Conservation (phyloP, 1,140 invertebrate genomes). For the Bradysia coprophila region DNA sequence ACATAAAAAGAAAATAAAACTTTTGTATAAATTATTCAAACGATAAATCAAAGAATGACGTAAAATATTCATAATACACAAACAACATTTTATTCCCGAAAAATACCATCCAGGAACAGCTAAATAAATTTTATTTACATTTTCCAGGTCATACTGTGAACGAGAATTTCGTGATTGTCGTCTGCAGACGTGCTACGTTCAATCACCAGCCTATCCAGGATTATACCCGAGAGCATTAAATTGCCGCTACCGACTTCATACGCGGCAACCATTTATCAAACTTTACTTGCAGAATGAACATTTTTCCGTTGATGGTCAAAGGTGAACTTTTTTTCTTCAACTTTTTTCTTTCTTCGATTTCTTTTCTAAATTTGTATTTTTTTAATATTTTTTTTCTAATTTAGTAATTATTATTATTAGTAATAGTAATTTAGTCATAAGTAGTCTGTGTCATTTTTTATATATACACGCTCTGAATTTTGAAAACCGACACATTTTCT, state of each 20-base stretch:
- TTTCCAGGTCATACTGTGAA: constrained; percentile 65
- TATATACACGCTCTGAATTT: no score
- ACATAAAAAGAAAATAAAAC: no score
- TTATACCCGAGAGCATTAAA: constrained; percentile 77
- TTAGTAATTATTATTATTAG: not conserved
- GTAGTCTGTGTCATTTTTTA: no score
- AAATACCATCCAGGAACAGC: no score
- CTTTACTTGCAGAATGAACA: constrained; percentile 84
- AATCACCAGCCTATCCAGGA: constrained; percentile 80
- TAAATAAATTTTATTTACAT: constrained; percentile 4
- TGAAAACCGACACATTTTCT: no score
- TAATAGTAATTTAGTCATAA: constrained; percentile 1
- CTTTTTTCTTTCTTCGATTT: not conserved
- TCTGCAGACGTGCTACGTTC: constrained; percentile 80
- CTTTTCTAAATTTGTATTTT: not conserved
- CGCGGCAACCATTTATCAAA: constrained; percentile 71
- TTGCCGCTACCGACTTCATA: constrained; percentile 77
- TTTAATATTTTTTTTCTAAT: not conserved
- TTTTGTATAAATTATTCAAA: no score
- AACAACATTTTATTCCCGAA: no score
- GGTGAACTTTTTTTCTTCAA: constrained; percentile 25
- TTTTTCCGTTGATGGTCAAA: constrained; percentile 82
- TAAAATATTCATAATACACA: no score
- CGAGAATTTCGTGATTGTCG: constrained; percentile 66
- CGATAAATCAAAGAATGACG: no score